Percentiles rank a stretch among this genome's conserved stretches.
These are phyloP conservation scores for Hypolimnas misippus DNA, from an alignment of 2,888 invertebrate species.

Conservation along the genomic window DNA sequence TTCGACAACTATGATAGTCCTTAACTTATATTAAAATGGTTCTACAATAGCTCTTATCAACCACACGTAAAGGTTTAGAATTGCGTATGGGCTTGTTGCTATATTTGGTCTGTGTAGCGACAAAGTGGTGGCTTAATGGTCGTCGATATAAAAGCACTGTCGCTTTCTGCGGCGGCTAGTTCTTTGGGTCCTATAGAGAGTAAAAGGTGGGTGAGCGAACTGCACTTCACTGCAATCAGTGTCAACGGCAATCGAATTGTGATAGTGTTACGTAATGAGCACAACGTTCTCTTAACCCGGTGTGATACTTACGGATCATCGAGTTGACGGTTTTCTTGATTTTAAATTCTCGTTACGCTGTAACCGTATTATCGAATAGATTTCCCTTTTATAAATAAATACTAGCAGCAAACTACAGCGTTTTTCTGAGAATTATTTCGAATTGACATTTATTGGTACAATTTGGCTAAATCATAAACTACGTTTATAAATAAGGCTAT, in stretches of 20 bases:
- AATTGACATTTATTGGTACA: no score
- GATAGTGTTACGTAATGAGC: conserved; percentile 52
- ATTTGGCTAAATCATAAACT: no score
- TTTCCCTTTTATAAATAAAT: neutral
- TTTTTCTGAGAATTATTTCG: no score
- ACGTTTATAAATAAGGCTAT: no score
- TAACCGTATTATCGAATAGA: neutral
- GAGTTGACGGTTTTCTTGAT: conserved; percentile 22
- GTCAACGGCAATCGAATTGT: conserved; percentile 53
- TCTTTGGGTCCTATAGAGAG: conserved; percentile 72
- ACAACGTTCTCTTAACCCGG: conserved; percentile 45
- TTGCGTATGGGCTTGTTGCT: conserved; percentile 48
- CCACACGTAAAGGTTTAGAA: conserved; percentile 58
- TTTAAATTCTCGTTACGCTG: conserved; percentile 8
- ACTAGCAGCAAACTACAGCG: no score
- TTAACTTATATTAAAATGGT: conserved; percentile 16
- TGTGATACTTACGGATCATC: conserved; percentile 42
- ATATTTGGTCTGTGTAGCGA: conserved; percentile 59
- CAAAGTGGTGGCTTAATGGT: conserved; percentile 74
- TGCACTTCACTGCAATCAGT: conserved; percentile 52
- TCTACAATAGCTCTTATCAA: conserved; percentile 35
- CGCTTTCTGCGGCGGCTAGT: conserved; percentile 77
- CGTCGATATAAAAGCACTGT: conserved; percentile 79
- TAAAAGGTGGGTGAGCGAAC: conserved; percentile 79
- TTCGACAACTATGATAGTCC: conserved; percentile 39